Base-by-base conservation (phyloP, 2,797 vertebrate species). In the Silurus aristotelis region DNA sequence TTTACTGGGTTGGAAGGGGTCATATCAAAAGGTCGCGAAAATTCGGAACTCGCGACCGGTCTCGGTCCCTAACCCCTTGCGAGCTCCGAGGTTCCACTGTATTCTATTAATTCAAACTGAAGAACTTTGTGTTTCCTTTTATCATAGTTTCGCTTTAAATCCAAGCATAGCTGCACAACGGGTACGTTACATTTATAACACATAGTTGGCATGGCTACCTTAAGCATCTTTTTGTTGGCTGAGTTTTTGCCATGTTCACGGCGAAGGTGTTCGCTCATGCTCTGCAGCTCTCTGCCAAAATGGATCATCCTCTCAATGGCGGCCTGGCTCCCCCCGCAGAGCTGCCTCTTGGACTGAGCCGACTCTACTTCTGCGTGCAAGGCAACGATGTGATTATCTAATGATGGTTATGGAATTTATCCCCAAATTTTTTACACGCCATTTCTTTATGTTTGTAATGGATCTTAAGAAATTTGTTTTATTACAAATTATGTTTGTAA, bases 281-380 rank as follows among this genome's bases (percentile, higher is more conserved):
- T 97, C 93, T 99, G 98, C 77, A 99, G 93, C 92, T 99, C 98
- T 91, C 98, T 94, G 88, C 98, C 98, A 77, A 99, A 99, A 84
- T 98, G 98, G 94, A 99, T 99, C 98, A 99, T 99, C 77, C 97
- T 96, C 93, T 99, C 98, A n/a, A 99, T 97, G 87, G 98, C 98
- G 0, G 98, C 98, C 90, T 99, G 97, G 93, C 98, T 99, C 68
- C 98, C 98, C 8, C 98, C 98, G 20, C 98, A 99, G 22, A 99
- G 92, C 93, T 99, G 98, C 85, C 98, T 95, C 92, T 97, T 96
- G 85, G 96, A 94, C 94, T 97, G 98, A 90, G 94, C 93, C 0
- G 97, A 96, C 85, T 99, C 98, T 93, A 99, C 97, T 93, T 99
- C 98, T 99, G 95, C 17, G 64, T 75, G 75, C 31, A 84, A 64